These are phyloP conservation scores for Physocephala rufipes DNA, from an alignment of 2,888 invertebrate species.

Conservation along the genomic window DNA sequence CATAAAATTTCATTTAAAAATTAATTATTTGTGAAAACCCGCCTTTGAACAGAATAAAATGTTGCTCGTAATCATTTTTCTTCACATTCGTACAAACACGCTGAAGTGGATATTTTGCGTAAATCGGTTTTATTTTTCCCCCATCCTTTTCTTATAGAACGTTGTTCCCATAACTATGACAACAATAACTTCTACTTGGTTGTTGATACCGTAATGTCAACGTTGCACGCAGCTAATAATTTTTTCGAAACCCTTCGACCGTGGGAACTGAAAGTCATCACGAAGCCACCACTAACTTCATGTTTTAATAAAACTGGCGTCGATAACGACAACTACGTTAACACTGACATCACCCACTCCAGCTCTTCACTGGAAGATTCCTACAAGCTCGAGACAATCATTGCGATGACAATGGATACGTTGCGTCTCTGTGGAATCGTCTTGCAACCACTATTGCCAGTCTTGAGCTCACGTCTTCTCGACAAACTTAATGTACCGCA, in stretches of 20 bases:
- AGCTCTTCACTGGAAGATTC: slow-evolving; percentile 54
- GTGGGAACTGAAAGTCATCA: slow-evolving; percentile 78
- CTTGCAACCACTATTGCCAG: slow-evolving; percentile 87
- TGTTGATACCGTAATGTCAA: slow-evolving; percentile 78
- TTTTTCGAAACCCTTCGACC: slow-evolving; percentile 89
- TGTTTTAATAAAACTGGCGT: too few species aligned
- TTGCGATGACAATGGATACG: slow-evolving; percentile 87
- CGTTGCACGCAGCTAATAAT: slow-evolving; percentile 81
- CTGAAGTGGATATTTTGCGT: slow-evolving; percentile 4
- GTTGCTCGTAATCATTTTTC: too few species aligned
- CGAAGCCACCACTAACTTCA: background rate
- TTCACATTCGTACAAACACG: too few species aligned
- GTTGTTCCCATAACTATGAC: slow-evolving; percentile 75
- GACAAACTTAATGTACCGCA: slow-evolving; percentile 72
- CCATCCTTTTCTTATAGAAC: slow-evolving; percentile 64
- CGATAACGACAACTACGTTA: slow-evolving; percentile 1
- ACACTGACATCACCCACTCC: background rate
- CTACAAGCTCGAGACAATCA: slow-evolving; percentile 73
- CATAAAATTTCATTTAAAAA: too few species aligned
- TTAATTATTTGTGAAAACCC: too few species aligned
- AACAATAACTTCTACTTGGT: slow-evolving; percentile 84
- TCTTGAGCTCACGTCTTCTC: slow-evolving; percentile 74
- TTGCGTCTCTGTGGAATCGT: slow-evolving; percentile 82
- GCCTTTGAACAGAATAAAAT: too few species aligned
- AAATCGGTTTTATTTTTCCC: background rate